phyloP scores from a whole-genome alignment of 1,140 invertebrate species.

The Brevipalpus yothersi region DNA sequence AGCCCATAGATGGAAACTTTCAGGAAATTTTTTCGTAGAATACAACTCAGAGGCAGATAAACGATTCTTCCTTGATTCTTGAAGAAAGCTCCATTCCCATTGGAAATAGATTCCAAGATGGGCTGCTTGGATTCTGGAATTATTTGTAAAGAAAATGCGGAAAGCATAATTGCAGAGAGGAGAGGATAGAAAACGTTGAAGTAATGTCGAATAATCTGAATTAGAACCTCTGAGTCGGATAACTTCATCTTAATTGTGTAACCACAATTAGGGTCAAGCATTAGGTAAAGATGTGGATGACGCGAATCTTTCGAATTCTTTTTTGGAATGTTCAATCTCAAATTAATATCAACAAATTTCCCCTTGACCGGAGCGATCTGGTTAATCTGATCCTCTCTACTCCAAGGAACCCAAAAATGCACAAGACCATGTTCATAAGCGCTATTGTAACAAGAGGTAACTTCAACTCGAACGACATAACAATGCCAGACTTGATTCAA shows the following conservation, averaged over 20 bases:
- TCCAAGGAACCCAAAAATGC: conserved; percentile 2
- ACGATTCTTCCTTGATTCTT: neutral
- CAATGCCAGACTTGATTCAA: conserved; percentile 6
- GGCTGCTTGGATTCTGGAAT: neutral
- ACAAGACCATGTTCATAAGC: neutral
- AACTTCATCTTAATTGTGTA: conserved; percentile 2
- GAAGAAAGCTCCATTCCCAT: neutral
- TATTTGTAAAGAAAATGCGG: neutral
- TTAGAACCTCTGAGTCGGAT: neutral
- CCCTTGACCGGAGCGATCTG: neutral
- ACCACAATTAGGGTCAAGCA: conserved; percentile 8
- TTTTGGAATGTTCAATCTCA: conserved; percentile 2
- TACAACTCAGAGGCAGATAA: neutral
- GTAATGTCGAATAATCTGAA: conserved; percentile 8
- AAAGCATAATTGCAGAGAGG: neutral
- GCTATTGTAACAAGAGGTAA: conserved; percentile 1
- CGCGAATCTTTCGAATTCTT: neutral
- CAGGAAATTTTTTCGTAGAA: neutral
- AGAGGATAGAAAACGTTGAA: neutral
- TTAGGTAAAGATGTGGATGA: neutral
- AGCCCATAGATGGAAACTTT: neutral
- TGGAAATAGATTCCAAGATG: neutral
- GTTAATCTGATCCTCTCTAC: neutral
- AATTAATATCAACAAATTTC: neutral
- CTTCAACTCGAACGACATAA: conserved; percentile 3